phyloP scores from a whole-genome alignment of 2,113 vertebrate species.

The Stegastes partitus region DNA sequence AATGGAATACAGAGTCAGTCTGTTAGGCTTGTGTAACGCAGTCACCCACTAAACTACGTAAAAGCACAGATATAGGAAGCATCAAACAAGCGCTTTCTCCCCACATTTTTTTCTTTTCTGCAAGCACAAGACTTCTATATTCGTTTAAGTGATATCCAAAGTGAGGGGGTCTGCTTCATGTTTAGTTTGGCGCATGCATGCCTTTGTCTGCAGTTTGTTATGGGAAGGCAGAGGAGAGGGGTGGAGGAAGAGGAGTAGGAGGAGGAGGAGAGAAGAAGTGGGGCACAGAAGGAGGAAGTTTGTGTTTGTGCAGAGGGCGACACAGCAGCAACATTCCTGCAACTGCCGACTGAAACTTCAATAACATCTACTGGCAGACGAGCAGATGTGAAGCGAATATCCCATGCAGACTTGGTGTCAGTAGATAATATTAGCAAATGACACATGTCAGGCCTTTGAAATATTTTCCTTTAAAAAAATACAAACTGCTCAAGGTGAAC shows the following conservation, averaged over 20 bases:
- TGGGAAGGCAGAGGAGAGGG: slow-evolving; percentile 50
- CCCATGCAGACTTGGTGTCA: neutral
- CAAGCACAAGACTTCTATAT: neutral
- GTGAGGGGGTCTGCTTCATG: slow-evolving; percentile 46
- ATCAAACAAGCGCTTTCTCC: neutral
- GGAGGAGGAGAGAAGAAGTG: slow-evolving; percentile 34
- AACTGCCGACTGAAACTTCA: slow-evolving; percentile 36
- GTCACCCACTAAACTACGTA: neutral
- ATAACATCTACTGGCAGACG: slow-evolving; percentile 37
- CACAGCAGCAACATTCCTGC: slow-evolving; percentile 53
- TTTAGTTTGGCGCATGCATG: slow-evolving; percentile 68
- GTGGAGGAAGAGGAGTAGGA: slow-evolving; percentile 28
- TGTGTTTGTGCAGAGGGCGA: slow-evolving; percentile 70
- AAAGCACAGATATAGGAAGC: slow-evolving; percentile 2
- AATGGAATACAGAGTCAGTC: neutral
- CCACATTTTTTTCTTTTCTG: neutral
- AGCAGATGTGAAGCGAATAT: slow-evolving; percentile 4
- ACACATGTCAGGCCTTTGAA: neutral
- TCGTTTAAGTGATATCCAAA: neutral
- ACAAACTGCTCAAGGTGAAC: neutral
- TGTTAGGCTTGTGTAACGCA: neutral
- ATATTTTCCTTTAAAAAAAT: neutral
- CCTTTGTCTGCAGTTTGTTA: slow-evolving; percentile 69
- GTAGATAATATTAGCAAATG: neutral
- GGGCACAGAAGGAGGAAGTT: slow-evolving; percentile 67